A percentile compares a stretch with the other conserved stretches of the same genome.
Conservation (phyloP, 2,888 invertebrate species). For the Dasypolia templi region DNA sequence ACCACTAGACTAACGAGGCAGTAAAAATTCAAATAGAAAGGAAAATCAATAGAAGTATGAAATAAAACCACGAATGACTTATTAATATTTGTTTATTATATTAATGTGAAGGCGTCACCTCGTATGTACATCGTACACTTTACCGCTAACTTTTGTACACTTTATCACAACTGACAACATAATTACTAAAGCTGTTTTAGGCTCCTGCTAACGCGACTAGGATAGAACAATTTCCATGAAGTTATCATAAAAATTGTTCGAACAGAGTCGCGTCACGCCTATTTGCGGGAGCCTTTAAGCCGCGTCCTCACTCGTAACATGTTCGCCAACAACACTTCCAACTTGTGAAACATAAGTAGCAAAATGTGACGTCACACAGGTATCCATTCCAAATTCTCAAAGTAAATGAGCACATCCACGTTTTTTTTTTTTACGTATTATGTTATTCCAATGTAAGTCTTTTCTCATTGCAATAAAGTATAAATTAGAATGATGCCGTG, state of each 20-base stretch:
- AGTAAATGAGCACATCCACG: not conserved
- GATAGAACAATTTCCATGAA: not conserved
- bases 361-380: not conserved
- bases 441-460: not conserved
- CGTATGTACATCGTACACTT: slow-evolving; percentile 70
- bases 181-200: slow-evolving; percentile 81
- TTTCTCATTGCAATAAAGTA: not conserved
- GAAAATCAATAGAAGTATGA: not conserved
- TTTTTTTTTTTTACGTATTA: not conserved
- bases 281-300: not conserved
- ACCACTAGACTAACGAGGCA: not conserved
- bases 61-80: slow-evolving; percentile 74
- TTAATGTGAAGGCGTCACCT: slow-evolving; percentile 81
- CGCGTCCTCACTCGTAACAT: not conserved
- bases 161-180: slow-evolving; percentile 88
- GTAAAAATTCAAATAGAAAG: not conserved
- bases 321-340: not conserved
- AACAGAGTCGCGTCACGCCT: not conserved
- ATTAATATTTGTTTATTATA: slow-evolving; percentile 71
- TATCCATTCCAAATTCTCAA: not conserved
- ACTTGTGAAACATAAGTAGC: not conserved
- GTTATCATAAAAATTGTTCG: not conserved
- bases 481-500: not conserved
- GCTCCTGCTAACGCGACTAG: not conserved
- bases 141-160: slow-evolving; percentile 86